Evolutionary conservation across 2,888 invertebrate genomes (phyloP).

Genomic region (Callosobruchus maculatus): DNA sequence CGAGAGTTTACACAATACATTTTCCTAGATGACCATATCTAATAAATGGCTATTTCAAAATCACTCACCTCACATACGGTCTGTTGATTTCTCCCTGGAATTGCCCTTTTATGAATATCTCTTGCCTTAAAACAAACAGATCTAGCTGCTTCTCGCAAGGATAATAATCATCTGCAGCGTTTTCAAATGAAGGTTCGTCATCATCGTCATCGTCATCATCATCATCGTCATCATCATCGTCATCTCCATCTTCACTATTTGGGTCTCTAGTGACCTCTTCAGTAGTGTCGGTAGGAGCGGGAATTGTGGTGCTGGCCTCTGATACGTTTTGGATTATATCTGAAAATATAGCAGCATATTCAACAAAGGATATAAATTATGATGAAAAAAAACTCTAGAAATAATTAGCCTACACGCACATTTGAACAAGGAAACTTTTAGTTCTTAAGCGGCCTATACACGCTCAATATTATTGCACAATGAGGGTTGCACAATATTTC

Average conservation of each 20-base stretch:
- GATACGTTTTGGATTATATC: not conserved
- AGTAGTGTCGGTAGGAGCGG: not conserved
- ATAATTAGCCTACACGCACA: too few relatives aligned
- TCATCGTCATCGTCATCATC: conserved; percentile 45
- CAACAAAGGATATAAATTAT: too few relatives aligned
- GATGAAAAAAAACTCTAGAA: too few relatives aligned
- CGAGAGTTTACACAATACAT: too few relatives aligned
- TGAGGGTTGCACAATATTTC: too few relatives aligned
- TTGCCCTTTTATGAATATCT: conserved; percentile 29
- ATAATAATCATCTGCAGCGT: conserved; percentile 38
- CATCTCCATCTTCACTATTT: not conserved
- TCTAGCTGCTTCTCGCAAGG: conserved; percentile 38
- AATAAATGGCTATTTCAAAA: too few relatives aligned
- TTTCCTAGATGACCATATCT: too few relatives aligned
- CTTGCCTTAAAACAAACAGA: conserved; percentile 34
- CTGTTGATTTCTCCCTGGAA: conserved; percentile 28
- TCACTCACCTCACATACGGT: conserved; percentile 15
- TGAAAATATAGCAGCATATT: not conserved
- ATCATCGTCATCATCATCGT: conserved; percentile 6
- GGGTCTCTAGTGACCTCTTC: not conserved
- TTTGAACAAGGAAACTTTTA: too few relatives aligned
- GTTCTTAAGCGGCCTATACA: too few relatives aligned
- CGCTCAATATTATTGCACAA: too few relatives aligned
- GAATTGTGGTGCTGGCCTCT: not conserved
- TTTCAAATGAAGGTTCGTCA: conserved; percentile 45